These are phyloP conservation scores for Pelosia muscerda DNA, from an alignment of 2,888 invertebrate genomes.

Conservation along the genomic window DNA sequence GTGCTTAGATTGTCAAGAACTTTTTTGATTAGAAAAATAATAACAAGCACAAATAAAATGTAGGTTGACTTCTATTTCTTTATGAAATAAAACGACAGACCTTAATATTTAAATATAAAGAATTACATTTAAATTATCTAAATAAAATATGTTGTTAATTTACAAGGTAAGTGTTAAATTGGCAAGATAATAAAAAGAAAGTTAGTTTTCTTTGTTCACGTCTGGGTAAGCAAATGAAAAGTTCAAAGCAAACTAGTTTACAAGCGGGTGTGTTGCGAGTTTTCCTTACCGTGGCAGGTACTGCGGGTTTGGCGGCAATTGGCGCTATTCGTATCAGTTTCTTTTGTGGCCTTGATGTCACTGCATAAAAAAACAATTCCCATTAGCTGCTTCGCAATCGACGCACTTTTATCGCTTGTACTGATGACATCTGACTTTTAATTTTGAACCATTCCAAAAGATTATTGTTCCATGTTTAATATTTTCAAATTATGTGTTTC, in stretches of 20 bases:
- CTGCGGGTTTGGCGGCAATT: conserved; percentile 55
- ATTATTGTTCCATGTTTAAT: conserved; percentile 56
- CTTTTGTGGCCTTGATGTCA: conserved; percentile 65
- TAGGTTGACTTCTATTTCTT: neutral
- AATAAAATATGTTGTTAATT: neutral
- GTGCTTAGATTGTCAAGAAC: neutral
- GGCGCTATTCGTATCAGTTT: conserved; percentile 79
- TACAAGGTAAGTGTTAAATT: neutral
- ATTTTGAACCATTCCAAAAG: conserved; percentile 59
- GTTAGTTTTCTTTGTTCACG: neutral
- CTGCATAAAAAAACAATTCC: conserved; percentile 49
- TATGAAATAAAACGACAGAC: neutral
- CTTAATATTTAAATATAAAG: too few species aligned
- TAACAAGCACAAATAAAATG: neutral
- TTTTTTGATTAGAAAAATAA: neutral
- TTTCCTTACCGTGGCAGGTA: conserved; percentile 62
- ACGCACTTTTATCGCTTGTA: conserved; percentile 7
- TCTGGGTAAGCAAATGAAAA: neutral
- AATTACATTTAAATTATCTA: neutral
- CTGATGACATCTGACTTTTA: conserved; percentile 53
- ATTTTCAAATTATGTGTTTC: conserved; percentile 57
- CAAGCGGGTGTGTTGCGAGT: neutral
- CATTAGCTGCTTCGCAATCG: conserved; percentile 10
- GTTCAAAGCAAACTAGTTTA: neutral
- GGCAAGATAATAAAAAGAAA: neutral